Conservation (phyloP, 1,140 invertebrate species). For the Drosophila murphyi region DNA sequence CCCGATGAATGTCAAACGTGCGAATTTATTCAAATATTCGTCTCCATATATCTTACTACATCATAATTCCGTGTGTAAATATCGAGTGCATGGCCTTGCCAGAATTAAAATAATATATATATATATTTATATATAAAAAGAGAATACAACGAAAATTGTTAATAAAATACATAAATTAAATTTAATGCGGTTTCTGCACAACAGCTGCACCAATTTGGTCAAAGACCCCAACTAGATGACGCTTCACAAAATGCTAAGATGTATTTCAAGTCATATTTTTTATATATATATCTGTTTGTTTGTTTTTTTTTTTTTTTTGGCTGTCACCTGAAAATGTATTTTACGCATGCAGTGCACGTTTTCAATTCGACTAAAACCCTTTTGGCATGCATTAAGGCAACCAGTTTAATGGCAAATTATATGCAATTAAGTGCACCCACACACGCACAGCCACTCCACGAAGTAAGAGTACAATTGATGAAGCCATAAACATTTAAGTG, state of each 20-base stretch:
- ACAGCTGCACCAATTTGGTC: slow-evolving; percentile 13
- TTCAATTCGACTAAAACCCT: slow-evolving; percentile 71
- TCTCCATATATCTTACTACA: slow-evolving; percentile 1
- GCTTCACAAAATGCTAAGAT: slow-evolving; percentile 6
- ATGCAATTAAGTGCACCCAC: slow-evolving; percentile 71
- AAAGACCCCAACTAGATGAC: slow-evolving; percentile 10
- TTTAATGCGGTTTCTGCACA: slow-evolving; percentile 23
- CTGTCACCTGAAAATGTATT: slow-evolving; percentile 36
- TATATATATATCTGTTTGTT: no score
- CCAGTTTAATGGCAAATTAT: slow-evolving; percentile 73
- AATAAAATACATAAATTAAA: slow-evolving; percentile 33
- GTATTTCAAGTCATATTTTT: neutral
- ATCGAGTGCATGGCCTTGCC: slow-evolving; percentile 22
- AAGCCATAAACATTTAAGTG: slow-evolving; percentile 65
- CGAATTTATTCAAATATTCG: slow-evolving; percentile 9
- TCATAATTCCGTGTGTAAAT: slow-evolving; percentile 20
- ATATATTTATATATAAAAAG: slow-evolving; percentile 16
- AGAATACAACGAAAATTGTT: slow-evolving; percentile 2
- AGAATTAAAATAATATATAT: slow-evolving; percentile 13
- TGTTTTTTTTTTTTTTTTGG: slow-evolving; percentile 10
- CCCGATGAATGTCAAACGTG: slow-evolving; percentile 36
- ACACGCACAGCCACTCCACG: slow-evolving; percentile 11
- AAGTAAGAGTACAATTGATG: slow-evolving; percentile 43
- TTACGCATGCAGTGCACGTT: slow-evolving; percentile 70
- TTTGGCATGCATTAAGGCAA: slow-evolving; percentile 59